Percentiles rank a stretch among this genome's conserved stretches.
phyloP scores from a whole-genome alignment of 1,140 invertebrate genomes.

The Ephestia elutella region DNA sequence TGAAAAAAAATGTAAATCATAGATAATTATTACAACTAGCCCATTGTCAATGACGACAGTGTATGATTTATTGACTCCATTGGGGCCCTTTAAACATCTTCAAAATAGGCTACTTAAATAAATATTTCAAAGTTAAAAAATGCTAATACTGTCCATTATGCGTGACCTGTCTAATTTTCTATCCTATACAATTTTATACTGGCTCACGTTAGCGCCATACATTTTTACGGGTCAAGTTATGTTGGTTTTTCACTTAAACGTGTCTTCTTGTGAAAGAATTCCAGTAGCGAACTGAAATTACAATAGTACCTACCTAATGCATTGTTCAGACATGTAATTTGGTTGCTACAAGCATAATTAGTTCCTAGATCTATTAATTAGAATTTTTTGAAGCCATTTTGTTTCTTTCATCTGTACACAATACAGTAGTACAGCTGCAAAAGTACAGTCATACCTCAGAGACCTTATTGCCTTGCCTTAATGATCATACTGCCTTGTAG shows the following conservation, averaged over 20 bases:
- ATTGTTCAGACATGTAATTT: neutral
- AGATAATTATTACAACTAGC: neutral
- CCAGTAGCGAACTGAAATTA: neutral
- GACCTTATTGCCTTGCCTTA: too few relatives aligned
- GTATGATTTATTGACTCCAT: slow-evolving; percentile 40
- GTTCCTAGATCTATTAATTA: neutral
- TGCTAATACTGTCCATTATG: slow-evolving; percentile 38
- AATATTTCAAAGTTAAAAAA: slow-evolving; percentile 54
- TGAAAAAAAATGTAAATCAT: neutral
- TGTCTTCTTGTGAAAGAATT: neutral
- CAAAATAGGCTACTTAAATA: slow-evolving; percentile 58
- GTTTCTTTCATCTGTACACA: too few relatives aligned
- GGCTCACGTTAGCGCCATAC: neutral
- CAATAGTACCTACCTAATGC: neutral
- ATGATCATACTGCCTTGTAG: too few relatives aligned
- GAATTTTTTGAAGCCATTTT: too few relatives aligned
- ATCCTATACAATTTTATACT: neutral
- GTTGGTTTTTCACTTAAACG: neutral
- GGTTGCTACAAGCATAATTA: neutral
- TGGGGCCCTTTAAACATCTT: slow-evolving; percentile 52
- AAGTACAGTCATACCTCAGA: too few relatives aligned
- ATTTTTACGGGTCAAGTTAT: neutral
- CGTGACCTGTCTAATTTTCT: slow-evolving; percentile 12
- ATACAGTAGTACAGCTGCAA: too few relatives aligned
- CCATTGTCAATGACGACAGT: neutral